Conservation (phyloP, 2,888 invertebrate genomes). For the Drosophila subquinaria region DNA sequence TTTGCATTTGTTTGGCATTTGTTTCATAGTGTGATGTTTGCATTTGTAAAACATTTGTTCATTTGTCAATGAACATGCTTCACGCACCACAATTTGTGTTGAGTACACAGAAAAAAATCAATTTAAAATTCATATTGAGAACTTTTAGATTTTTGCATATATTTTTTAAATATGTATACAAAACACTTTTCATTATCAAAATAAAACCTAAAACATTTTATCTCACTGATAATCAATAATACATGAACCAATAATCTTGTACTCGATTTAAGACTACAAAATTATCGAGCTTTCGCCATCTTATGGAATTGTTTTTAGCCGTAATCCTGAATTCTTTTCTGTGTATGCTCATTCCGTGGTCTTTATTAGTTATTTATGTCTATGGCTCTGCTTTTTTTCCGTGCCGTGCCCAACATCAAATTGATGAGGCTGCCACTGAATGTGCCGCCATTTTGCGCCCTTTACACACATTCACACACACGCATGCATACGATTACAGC, state of each 20-base stretch:
- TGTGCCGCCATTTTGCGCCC: slow-evolving; percentile 48
- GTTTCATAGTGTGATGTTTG: neutral
- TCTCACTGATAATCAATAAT: no score
- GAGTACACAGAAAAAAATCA: neutral
- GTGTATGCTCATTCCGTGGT: slow-evolving; percentile 15
- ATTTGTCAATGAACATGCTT: slow-evolving; percentile 26
- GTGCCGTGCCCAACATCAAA: slow-evolving; percentile 66
- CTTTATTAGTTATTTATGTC: slow-evolving; percentile 77
- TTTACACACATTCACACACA: slow-evolving; percentile 12
- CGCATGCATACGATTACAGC: slow-evolving; percentile 18
- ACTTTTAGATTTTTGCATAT: no score
- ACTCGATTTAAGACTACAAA: no score
- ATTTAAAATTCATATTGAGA: no score
- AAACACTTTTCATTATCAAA: no score
- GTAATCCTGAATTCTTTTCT: no score
- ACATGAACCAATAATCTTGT: no score
- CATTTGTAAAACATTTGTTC: slow-evolving; percentile 10
- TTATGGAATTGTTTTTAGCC: no score
- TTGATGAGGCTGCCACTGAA: slow-evolving; percentile 69
- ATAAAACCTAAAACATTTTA: no score
- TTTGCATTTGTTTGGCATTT: slow-evolving; percentile 9
- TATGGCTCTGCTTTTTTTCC: slow-evolving; percentile 28
- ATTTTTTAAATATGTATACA: no score
- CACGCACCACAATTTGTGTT: neutral
- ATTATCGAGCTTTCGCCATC: no score